phyloP scores from a whole-genome alignment of 2,797 vertebrate species.

The Neoniphon sammara region DNA sequence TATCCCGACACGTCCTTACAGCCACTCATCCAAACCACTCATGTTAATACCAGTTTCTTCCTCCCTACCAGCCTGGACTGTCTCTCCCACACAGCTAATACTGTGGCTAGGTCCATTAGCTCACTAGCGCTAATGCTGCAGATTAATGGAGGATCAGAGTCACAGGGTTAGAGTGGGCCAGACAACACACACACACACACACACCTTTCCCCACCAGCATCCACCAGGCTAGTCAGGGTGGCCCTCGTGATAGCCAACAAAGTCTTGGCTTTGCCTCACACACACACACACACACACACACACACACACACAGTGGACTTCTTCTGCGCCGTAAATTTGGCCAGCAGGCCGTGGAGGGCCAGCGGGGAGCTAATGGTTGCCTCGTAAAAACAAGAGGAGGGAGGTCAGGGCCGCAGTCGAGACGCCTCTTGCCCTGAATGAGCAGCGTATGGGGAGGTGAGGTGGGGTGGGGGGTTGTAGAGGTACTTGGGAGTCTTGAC shows the following conservation, averaged over 20 bases:
- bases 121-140: conserved; percentile 68
- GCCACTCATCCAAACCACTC: conserved; percentile 13
- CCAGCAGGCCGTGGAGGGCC: conserved; percentile 67
- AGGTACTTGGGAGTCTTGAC: conserved; percentile 5
- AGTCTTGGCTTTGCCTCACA: conserved; percentile 37
- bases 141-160: conserved; percentile 74
- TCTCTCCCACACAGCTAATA: conserved; percentile 46
- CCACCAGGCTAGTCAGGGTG: conserved; percentile 55
- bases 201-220: conserved; percentile 48
- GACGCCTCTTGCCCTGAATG: conserved; percentile 81
- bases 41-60: conserved; percentile 46
- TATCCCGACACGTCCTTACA: conserved; percentile 31
- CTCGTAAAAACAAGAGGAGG: conserved; percentile 81
- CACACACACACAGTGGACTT: conserved; percentile 38
- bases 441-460: conserved; percentile 78
- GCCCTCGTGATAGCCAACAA: conserved; percentile 64
- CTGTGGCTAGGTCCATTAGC: conserved; percentile 70
- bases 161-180: conserved; percentile 62
- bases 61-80: conserved; percentile 18
- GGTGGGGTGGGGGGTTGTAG: conserved; percentile 33
- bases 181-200: conserved; percentile 41
- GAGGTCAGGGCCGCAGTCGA: conserved; percentile 77
- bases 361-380: conserved; percentile 81
- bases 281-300: conserved; percentile 27
- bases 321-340: conserved; percentile 77